Base-by-base conservation (phyloP, 2,113 vertebrate species). In the Empidonax traillii region DNA sequence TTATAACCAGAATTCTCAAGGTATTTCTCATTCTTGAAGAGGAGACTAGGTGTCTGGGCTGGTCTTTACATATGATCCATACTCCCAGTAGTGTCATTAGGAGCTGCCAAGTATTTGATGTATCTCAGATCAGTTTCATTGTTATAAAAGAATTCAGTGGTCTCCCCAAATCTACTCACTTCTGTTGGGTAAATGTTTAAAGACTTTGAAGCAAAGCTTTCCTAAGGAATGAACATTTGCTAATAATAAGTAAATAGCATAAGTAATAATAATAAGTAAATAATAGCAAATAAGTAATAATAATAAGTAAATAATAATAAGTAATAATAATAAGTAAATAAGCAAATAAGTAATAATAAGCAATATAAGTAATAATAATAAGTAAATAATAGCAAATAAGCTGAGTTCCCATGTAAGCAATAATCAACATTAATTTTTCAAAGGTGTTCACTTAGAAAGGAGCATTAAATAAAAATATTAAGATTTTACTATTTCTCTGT, bases 1-100 rank as follows among this genome's bases (percentile, higher is more conserved):
- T 97, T 96, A 82, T 89, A 94, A 95, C 86, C 87, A 91, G 93
- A 92, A 97, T 90, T 97, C 96, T 95, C 86, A 87, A 95, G 75
- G 78, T 88, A 93, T 93, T 96, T 95, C 84, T 83, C 85, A 92
- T 93, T 82, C 86, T 92, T 94, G 83, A 87, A 93, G 37, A 93
- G 56, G 67, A 78, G 85, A 79, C 86, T 89, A 88, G 93, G 76
- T 94, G 63, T 71, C 83, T 80, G 39, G 71, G 63, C 61, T 92
- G 79, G 71, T 94, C 91, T 94, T 92, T 74, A 91, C 77, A 24
- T 66, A 33, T 9, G 22, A 23, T 71, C 55, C 47, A 22, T 71
- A 37, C 6, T 67, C 53, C 21, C n/a, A 52, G 33, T 52, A 68
- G 19, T 65, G 51, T 66, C 52, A 19, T 43, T 75, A 79, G 30